phyloP scores from a whole-genome alignment of 2,113 vertebrate species.

The Meriones unguiculatus region DNA sequence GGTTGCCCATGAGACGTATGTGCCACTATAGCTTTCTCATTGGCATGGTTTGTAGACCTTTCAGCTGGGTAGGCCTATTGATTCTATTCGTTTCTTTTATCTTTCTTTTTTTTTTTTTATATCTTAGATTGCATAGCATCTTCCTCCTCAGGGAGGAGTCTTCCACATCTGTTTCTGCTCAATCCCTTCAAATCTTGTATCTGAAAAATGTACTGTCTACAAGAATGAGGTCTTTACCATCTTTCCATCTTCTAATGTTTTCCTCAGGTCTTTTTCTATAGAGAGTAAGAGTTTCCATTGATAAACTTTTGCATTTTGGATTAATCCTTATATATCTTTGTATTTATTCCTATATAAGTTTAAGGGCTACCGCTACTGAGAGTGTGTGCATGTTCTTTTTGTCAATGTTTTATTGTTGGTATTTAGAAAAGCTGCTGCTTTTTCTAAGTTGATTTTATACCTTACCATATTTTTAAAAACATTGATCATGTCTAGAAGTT shows the following conservation, averaged over 20 bases:
- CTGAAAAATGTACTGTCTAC: neutral
- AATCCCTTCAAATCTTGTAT: neutral
- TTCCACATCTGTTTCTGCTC: neutral
- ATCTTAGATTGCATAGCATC: neutral
- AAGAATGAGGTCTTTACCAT: neutral
- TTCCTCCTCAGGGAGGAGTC: neutral
- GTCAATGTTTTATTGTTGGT: neutral
- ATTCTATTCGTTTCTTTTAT: neutral
- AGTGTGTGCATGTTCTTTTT: neutral
- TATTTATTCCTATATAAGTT: neutral
- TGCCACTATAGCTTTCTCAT: neutral
- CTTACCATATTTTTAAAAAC: neutral
- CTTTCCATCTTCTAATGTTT: neutral
- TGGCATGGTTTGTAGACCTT: neutral
- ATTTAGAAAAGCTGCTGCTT: neutral
- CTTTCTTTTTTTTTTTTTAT: too few relatives aligned
- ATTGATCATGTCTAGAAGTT: neutral
- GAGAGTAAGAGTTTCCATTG: neutral
- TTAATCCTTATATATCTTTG: neutral
- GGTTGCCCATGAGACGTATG: neutral
- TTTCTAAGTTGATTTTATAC: neutral
- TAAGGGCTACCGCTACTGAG: neutral
- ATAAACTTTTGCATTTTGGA: neutral
- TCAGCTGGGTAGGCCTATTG: neutral
- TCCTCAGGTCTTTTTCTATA: neutral